Conservation (phyloP, 23 tunicate species). For the Ascidia mentula region DNA sequence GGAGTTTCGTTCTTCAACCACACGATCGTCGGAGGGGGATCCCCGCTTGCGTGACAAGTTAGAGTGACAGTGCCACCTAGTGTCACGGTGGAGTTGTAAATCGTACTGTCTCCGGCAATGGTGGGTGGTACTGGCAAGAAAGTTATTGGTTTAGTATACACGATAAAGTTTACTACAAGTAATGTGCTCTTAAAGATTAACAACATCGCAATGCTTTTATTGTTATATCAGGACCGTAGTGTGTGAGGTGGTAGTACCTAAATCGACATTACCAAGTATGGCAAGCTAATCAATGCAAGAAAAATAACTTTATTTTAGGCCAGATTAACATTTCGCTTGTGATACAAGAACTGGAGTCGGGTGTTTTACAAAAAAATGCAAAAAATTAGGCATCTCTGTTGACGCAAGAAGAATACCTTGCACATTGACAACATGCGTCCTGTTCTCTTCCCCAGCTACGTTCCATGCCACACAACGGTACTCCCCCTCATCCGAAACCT, state of each 20-base stretch:
- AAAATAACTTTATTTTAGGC: not conserved
- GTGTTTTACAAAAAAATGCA: not conserved
- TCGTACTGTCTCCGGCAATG: constrained; percentile 41
- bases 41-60: constrained; percentile 84
- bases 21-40: constrained; percentile 83
- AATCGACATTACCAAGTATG: no score
- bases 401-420: constrained; percentile 55
- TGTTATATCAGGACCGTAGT: no score
- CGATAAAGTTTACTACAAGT: no score
- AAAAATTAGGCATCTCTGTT: no score
- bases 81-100: constrained; percentile 43
- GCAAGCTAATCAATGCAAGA: no score
- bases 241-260: no score
- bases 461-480: constrained; percentile 74
- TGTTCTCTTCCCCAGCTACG: constrained; percentile 64
- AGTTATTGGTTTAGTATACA: no score
- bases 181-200: no score
- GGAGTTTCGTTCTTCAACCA: constrained; percentile 88
- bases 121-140: constrained; percentile 72
- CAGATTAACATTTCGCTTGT: not conserved
- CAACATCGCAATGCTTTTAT: no score
- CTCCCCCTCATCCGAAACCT: constrained; percentile 63
- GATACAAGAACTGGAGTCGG: not conserved
- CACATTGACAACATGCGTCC: constrained; percentile 58
- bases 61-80: constrained; percentile 72